Conservation (phyloP, 2,797 vertebrate species). For the Myotis pilosus region DNA sequence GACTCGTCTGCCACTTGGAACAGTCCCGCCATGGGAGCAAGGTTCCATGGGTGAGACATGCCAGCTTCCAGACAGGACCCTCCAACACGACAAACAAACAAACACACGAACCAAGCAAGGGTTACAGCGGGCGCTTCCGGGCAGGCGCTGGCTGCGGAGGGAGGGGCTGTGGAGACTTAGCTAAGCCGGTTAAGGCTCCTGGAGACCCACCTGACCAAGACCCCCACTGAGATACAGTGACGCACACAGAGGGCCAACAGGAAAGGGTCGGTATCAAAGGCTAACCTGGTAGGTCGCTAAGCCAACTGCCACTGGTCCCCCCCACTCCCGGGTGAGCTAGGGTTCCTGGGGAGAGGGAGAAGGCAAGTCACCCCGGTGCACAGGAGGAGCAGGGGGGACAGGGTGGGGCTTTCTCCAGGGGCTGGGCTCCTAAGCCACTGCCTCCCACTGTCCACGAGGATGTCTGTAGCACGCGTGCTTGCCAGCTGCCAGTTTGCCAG, state of each 20-base stretch:
- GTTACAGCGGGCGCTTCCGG: accelerated
- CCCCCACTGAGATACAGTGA: not conserved
- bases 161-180: accelerated
- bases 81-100: too few relatives aligned
- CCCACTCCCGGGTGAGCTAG: not conserved
- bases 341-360: not conserved
- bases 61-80: not conserved
- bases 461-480: accelerated
- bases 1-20: not conserved
- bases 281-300: not conserved
- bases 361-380: not conserved
- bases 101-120: not conserved
- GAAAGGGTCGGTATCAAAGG: not conserved
- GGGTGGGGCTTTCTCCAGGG: accelerated
- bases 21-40: accelerated
- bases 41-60: accelerated
- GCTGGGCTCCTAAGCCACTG: accelerated
- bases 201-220: not conserved
- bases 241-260: too few relatives aligned
- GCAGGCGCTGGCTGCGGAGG: not conserved
- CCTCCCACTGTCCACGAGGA: not conserved
- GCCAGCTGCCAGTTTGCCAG: not conserved
- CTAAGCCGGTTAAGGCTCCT: not conserved
- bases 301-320: not conserved
- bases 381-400: not conserved